These are phyloP conservation scores for Propithecus perrieri DNA, from an alignment of 2,797 vertebrate species.

Conservation along the genomic window DNA sequence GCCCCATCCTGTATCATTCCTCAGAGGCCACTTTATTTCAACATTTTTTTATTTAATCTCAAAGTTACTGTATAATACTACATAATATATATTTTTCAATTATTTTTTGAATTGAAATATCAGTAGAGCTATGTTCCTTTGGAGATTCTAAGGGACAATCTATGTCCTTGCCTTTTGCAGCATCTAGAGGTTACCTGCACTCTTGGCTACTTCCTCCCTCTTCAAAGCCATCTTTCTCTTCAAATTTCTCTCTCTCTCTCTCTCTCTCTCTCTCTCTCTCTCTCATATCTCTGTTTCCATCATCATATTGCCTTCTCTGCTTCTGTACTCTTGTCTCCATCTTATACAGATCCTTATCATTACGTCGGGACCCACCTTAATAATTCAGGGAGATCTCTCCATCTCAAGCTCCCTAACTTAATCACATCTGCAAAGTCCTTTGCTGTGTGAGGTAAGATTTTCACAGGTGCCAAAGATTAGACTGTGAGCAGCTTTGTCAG, in stretches of 20 bases:
- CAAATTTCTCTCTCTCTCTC: not conserved
- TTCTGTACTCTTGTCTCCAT: not conserved
- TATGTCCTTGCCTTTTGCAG: not conserved
- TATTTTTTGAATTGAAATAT: not conserved
- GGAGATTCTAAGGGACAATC: not conserved
- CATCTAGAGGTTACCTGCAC: not conserved
- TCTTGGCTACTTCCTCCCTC: not conserved
- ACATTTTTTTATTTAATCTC: not conserved
- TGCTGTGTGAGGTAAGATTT: not conserved
- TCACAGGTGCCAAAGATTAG: not conserved
- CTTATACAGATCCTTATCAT: not conserved
- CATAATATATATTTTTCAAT: not conserved
- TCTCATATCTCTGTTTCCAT: not conserved
- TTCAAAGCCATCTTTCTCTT: not conserved
- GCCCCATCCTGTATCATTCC: not conserved
- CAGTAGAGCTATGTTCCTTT: not conserved
- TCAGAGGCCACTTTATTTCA: not conserved
- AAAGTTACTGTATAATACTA: not conserved
- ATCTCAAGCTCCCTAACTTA: not conserved
- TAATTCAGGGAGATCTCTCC: not conserved
- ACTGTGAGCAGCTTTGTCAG: not conserved
- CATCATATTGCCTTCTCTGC: not conserved
- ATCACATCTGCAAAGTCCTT: not conserved
- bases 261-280: not conserved
- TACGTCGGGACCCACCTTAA: not conserved